A percentile compares a stretch with the other conserved stretches of the same genome.
Conservation (phyloP, 2,113 vertebrate genomes). For the Heterocephalus glaber region DNA sequence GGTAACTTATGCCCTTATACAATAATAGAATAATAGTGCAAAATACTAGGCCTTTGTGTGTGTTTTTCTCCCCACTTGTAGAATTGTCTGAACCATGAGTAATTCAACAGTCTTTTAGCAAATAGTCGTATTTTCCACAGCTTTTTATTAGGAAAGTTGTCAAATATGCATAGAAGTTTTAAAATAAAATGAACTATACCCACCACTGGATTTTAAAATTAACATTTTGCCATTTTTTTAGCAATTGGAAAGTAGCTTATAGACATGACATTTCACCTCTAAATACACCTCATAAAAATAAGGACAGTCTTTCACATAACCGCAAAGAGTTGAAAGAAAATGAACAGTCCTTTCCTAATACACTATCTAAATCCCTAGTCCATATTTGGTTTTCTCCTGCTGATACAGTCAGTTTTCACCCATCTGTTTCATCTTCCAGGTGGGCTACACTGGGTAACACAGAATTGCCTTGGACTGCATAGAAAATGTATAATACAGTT, state of each 20-base stretch:
- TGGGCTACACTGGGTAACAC: neutral
- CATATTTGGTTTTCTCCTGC: neutral
- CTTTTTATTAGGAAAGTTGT: constrained; percentile 50
- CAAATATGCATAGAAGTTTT: constrained; percentile 50
- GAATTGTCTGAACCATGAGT: constrained; percentile 38
- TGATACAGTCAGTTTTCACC: neutral
- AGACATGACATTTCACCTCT: neutral
- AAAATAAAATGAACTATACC: constrained; percentile 42
- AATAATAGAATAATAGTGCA: constrained; percentile 39
- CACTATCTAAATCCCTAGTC: neutral
- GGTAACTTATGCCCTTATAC: constrained; percentile 46
- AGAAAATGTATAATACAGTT: neutral
- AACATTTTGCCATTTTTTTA: constrained; percentile 53
- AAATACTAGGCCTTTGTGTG: constrained; percentile 49
- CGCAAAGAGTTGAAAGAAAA: neutral
- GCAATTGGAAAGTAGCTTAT: constrained; percentile 28
- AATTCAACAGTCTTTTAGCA: constrained; percentile 26
- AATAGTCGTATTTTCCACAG: constrained; percentile 48
- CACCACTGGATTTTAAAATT: constrained; percentile 34
- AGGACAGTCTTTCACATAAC: neutral
- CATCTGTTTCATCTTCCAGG: neutral
- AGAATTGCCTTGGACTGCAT: neutral
- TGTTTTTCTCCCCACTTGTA: constrained; percentile 36
- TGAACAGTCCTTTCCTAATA: neutral
- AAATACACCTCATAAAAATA: constrained; percentile 43